A percentile compares a stretch with the other conserved stretches of the same genome.
Evolutionary conservation across 1,140 invertebrate genomes (phyloP).

Genomic region (Bombus huntii): DNA sequence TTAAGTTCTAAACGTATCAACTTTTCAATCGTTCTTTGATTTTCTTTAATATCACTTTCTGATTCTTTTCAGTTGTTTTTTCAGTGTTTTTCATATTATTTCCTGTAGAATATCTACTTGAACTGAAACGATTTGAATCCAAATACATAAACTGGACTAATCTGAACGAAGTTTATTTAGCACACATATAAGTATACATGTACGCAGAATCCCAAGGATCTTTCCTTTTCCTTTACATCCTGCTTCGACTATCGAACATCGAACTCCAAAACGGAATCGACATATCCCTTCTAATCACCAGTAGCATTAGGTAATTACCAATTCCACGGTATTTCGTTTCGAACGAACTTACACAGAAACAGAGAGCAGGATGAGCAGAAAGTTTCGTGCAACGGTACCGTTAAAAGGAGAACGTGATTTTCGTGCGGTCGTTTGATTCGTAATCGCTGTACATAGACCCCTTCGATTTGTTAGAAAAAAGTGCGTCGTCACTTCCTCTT

Average conservation of each 20-base stretch:
- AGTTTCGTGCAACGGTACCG: not conserved
- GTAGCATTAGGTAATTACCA: not conserved
- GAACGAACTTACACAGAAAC: not conserved
- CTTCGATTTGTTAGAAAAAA: not conserved
- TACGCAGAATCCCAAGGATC: not conserved
- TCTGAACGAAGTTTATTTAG: not conserved
- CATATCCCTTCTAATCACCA: not conserved
- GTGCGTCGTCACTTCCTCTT: not conserved
- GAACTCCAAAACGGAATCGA: not conserved
- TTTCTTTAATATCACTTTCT: no score
- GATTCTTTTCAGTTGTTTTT: no score
- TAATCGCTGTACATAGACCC: slow-evolving; percentile 44
- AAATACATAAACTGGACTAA: not conserved
- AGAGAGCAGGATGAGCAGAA: not conserved
- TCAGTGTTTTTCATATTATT: no score
- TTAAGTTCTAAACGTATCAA: no score
- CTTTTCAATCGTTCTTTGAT: no score
- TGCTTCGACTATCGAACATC: not conserved
- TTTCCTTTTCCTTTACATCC: not conserved
- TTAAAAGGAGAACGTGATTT: slow-evolving; percentile 27
- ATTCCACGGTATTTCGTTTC: not conserved
- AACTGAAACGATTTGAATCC: not conserved
- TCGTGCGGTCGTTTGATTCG: slow-evolving; percentile 36
- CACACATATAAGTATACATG: not conserved
- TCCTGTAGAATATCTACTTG: no score